Evolutionary conservation across 1,140 invertebrate genomes (phyloP).

Genomic region (Dermatophagoides farinae): DNA sequence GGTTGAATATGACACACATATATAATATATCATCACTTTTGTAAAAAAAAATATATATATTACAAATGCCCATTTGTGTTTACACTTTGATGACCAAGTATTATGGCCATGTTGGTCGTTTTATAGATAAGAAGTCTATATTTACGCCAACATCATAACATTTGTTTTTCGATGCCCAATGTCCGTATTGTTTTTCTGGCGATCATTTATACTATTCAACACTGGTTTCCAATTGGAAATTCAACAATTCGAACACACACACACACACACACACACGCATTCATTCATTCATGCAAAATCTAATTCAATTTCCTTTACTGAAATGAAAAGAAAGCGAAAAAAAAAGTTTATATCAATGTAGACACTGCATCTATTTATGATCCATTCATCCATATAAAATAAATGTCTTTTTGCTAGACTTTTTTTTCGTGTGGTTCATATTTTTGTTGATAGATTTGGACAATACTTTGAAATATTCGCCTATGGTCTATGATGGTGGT

Average conservation of each 20-base stretch:
- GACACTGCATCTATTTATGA: background rate
- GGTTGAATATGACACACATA: too few relatives aligned
- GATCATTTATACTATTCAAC: background rate
- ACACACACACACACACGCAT: background rate
- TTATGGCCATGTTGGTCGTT: too few relatives aligned
- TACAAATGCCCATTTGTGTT: too few relatives aligned
- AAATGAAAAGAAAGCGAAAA: background rate
- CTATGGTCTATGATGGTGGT: background rate
- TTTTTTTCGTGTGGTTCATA: background rate
- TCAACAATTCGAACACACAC: background rate
- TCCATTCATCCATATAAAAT: background rate
- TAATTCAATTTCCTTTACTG: slow-evolving; percentile 3
- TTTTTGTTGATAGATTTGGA: background rate
- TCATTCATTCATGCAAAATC: slow-evolving; percentile 2
- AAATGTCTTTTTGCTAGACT: background rate
- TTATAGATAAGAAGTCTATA: too few relatives aligned
- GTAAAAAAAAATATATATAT: too few relatives aligned
- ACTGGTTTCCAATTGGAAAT: background rate
- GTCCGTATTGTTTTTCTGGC: background rate
- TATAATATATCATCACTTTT: too few relatives aligned
- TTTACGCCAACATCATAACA: too few relatives aligned
- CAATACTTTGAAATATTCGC: background rate
- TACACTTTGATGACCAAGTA: too few relatives aligned
- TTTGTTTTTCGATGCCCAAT: too few relatives aligned
- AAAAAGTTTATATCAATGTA: background rate